Conservation (phyloP, 2,113 vertebrate genomes). For the Papio anubis region DNA sequence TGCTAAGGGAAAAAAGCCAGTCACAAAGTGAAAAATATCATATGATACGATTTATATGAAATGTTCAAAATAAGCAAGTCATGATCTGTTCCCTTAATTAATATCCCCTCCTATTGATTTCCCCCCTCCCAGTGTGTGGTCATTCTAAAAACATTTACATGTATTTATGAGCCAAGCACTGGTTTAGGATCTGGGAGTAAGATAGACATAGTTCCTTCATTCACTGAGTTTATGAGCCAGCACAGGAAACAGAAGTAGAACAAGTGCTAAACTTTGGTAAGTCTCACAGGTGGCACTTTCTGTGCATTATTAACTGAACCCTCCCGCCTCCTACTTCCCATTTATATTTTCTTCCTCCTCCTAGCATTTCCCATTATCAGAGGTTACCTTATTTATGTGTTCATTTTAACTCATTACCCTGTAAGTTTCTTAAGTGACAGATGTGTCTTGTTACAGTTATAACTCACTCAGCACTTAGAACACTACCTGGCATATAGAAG, state of each 20-base stretch:
- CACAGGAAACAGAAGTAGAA: neutral
- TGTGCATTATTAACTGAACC: neutral
- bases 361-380: conserved; percentile 2
- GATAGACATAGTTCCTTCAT: neutral
- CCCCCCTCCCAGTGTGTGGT: neutral
- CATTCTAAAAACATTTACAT: neutral
- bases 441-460: neutral
- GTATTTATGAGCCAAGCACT: neutral
- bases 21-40: neutral
- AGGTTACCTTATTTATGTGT: neutral
- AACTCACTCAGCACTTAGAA: neutral
- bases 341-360: neutral
- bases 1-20: neutral
- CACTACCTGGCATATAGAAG: neutral
- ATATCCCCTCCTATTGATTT: neutral
- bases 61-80: neutral
- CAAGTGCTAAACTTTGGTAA: neutral
- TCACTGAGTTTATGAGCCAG: neutral
- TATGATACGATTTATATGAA: neutral
- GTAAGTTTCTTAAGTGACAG: neutral
- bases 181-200: neutral
- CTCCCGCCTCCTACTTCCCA: no score
- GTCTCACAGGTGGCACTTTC: no score
- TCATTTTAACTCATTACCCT: neutral
- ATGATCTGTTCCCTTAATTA: neutral